A percentile compares a stretch with the other conserved stretches of the same genome.
phyloP scores from a whole-genome alignment of 92 coral and sea anemone genomes.

The Actinernus sp. region DNA sequence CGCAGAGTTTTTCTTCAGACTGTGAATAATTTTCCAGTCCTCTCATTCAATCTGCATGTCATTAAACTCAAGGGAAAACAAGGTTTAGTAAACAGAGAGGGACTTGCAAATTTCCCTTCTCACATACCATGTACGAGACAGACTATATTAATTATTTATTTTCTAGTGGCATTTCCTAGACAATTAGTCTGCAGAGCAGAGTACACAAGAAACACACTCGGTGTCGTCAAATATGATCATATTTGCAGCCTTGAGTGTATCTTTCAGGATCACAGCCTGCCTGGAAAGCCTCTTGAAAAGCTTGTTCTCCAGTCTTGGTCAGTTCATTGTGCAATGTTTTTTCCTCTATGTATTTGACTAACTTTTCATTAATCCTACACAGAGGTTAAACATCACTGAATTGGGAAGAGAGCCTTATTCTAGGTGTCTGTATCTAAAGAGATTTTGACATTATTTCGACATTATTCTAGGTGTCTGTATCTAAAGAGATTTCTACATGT shows the following conservation, averaged over 20 bases:
- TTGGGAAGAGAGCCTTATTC: background rate
- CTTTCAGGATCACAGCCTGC: too few species aligned
- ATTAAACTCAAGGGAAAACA: constrained; percentile 3
- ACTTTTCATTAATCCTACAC: too few species aligned
- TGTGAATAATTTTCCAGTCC: too few species aligned
- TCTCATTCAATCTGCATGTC: too few species aligned
- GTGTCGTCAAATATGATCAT: constrained; percentile 5
- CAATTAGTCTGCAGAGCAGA: constrained; percentile 60
- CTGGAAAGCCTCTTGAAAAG: too few species aligned
- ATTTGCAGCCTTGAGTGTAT: constrained; percentile 12
- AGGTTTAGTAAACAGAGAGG: constrained; percentile 23
- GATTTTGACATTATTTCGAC: constrained; percentile 4
- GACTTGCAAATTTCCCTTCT: constrained; percentile 71
- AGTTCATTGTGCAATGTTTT: too few species aligned
- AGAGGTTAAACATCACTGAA: constrained; percentile 9
- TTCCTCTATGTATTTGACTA: too few species aligned
- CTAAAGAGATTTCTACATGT: background rate
- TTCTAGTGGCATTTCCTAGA: constrained; percentile 57
- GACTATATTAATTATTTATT: constrained; percentile 78
- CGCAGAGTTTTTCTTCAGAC: too few species aligned
- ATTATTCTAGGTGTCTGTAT: background rate
- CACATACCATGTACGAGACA: constrained; percentile 51
- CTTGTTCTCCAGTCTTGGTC: constrained; percentile 29
- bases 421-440: background rate
- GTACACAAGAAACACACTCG: background rate